phyloP scores from a whole-genome alignment of 2,888 invertebrate species.

The Neocrepidodera transversa region DNA sequence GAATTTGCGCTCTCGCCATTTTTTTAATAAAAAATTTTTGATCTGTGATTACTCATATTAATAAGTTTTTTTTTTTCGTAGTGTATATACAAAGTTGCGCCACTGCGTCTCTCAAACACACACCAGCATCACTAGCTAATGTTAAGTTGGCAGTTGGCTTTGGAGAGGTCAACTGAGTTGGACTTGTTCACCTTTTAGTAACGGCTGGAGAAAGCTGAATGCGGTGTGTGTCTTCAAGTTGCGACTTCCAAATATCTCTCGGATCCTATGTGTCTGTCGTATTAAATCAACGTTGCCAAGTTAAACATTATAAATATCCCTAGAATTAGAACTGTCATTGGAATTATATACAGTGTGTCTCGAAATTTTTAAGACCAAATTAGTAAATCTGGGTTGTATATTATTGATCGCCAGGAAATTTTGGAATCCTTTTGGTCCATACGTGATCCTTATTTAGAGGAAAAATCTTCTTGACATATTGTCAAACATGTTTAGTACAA shows the following conservation, averaged over 20 bases:
- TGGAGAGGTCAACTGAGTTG: conserved; percentile 53
- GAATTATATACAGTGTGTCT: too few relatives aligned
- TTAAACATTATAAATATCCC: neutral
- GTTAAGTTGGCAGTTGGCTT: conserved; percentile 37
- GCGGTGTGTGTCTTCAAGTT: conserved; percentile 43
- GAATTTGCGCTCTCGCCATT: too few relatives aligned
- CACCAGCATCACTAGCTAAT: conserved; percentile 42
- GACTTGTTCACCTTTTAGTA: conserved; percentile 54
- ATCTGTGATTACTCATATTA: too few relatives aligned
- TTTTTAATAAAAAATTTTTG: too few relatives aligned
- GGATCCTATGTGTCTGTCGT: conserved; percentile 38
- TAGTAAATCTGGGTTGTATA: too few relatives aligned
- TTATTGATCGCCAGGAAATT: too few relatives aligned
- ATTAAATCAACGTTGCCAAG: conserved; percentile 18
- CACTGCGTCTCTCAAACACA: conserved; percentile 35
- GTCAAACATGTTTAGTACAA: too few relatives aligned
- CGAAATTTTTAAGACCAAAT: too few relatives aligned
- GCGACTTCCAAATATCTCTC: conserved; percentile 44
- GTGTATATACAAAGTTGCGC: conserved; percentile 28
- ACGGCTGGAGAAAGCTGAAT: conserved; percentile 54
- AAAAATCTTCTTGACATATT: too few relatives aligned
- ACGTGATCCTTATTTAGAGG: too few relatives aligned
- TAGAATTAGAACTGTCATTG: too few relatives aligned
- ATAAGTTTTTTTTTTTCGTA: conserved; percentile 12
- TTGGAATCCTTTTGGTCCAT: too few relatives aligned